Percentiles rank a stretch among this genome's conserved stretches.
Conservation (phyloP, 2,888 invertebrate genomes). For the Chalcosyrphus nemorum region DNA sequence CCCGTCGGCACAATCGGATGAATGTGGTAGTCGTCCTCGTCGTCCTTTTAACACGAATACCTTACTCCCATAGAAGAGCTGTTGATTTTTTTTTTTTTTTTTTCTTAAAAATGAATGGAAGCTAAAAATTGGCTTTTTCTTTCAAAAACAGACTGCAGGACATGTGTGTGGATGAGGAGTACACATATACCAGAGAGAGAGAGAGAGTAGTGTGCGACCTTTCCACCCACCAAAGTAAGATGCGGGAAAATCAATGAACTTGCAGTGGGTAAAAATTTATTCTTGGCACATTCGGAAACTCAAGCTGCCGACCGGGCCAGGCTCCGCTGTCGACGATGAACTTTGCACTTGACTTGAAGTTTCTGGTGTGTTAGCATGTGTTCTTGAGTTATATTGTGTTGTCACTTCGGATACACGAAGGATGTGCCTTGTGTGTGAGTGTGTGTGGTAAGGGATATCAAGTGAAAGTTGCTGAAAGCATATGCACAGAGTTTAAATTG, state of each 20-base stretch:
- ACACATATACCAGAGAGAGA: not conserved
- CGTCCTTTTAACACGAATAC: not conserved
- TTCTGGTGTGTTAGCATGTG: conserved; percentile 67
- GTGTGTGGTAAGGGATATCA: not conserved
- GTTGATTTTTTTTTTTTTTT: conserved; percentile 17
- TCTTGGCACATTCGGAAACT: conserved; percentile 67
- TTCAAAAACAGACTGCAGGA: conserved; percentile 56
- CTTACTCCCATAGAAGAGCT: not conserved
- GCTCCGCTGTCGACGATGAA: conserved; percentile 62
- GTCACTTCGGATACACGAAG: conserved; percentile 53
- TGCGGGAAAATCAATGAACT: conserved; percentile 72
- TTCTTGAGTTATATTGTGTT: conserved; percentile 63
- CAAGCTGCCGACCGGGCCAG: conserved; percentile 20
- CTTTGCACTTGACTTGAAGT: conserved; percentile 69
- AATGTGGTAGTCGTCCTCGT: conserved; percentile 30
- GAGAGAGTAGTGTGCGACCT: conserved; percentile 36
- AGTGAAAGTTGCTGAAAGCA: conserved; percentile 63
- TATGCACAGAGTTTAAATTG: conserved; percentile 54
- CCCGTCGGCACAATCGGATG: conserved; percentile 46
- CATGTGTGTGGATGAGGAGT: conserved; percentile 31
- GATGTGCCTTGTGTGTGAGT: no score
- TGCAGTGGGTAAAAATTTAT: conserved; percentile 60
- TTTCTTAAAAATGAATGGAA: conserved; percentile 17
- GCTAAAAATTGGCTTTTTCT: conserved; percentile 58
- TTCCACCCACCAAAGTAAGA: conserved; percentile 57